These are phyloP conservation scores for Pseudochirops corinnae DNA, from an alignment of 2,797 vertebrate species.

Conservation along the genomic window DNA sequence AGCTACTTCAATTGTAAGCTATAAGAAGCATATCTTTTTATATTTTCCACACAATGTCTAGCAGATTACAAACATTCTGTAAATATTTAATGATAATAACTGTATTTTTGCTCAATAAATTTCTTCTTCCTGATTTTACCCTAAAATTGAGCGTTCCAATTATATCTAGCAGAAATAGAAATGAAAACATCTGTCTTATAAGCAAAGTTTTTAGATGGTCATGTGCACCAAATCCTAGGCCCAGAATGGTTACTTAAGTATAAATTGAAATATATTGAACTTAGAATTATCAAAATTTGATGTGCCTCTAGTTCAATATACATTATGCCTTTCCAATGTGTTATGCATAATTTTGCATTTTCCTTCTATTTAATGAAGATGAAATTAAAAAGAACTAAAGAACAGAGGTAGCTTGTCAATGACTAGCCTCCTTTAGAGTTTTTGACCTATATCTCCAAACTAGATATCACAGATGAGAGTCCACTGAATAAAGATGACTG, in stretches of 20 bases:
- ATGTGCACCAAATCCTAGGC: not conserved
- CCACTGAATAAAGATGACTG: not conserved
- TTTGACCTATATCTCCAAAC: conserved; percentile 44
- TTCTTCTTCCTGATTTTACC: not conserved
- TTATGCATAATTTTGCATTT: not conserved
- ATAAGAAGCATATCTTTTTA: not conserved
- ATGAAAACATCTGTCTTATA: not conserved
- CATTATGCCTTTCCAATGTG: not conserved
- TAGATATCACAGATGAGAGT: conserved; percentile 39
- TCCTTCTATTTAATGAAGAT: conserved; percentile 37
- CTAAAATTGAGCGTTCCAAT: conserved; percentile 10
- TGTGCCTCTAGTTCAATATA: conserved; percentile 26
- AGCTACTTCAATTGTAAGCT: not conserved
- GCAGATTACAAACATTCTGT: not conserved
- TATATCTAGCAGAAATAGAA: conserved; percentile 53
- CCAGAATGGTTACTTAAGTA: conserved; percentile 33
- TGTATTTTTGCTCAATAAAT: not conserved
- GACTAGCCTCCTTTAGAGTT: conserved; percentile 22
- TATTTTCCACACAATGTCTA: not conserved
- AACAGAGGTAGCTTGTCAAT: conserved; percentile 21
- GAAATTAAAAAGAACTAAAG: conserved; percentile 25
- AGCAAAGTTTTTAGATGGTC: not conserved
- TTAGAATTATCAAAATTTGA: conserved; percentile 8
- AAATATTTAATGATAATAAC: conserved; percentile 13
- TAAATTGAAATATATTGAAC: conserved; percentile 21